phyloP scores from a whole-genome alignment of 2,888 invertebrate genomes.

The Mamestra brassicae region DNA sequence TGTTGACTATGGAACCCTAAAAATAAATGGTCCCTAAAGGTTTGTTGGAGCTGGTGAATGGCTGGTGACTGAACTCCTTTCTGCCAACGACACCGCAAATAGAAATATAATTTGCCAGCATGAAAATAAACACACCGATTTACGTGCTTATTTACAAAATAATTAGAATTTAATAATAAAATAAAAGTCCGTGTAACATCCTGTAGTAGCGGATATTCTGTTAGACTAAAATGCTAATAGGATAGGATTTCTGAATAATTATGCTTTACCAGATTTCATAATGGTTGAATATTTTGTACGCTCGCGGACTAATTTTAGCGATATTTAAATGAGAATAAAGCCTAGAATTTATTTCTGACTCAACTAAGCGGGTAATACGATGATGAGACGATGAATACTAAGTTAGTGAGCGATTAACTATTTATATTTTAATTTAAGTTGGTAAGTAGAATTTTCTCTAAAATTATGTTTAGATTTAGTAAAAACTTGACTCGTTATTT shows the following conservation, averaged over 20 bases:
- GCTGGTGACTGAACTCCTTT: background rate
- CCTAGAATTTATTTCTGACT: slow-evolving; percentile 24
- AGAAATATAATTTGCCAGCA: background rate
- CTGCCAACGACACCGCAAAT: background rate
- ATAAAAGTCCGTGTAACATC: slow-evolving; percentile 8
- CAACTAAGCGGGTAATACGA: slow-evolving; percentile 24
- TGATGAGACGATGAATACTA: slow-evolving; percentile 22
- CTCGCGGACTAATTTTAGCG: slow-evolving; percentile 25
- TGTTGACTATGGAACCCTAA: too few relatives aligned
- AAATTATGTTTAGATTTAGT: background rate
- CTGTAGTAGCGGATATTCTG: slow-evolving; percentile 20
- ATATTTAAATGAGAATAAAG: slow-evolving; percentile 26
- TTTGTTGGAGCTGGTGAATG: background rate
- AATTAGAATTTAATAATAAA: background rate
- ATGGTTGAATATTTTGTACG: slow-evolving; percentile 31
- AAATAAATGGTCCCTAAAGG: too few relatives aligned
- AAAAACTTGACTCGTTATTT: background rate
- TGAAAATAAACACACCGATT: background rate
- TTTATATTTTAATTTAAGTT: slow-evolving; percentile 16
- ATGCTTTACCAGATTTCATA: slow-evolving; percentile 31
- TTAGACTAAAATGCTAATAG: slow-evolving; percentile 42
- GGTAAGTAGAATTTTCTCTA: background rate
- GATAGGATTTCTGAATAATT: slow-evolving; percentile 39
- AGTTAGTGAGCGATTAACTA: background rate
- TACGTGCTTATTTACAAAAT: slow-evolving; percentile 4